A percentile compares a stretch with the other conserved stretches of the same genome.
Conservation (phyloP, 2,113 vertebrate genomes). For the Pungitius pungitius region DNA sequence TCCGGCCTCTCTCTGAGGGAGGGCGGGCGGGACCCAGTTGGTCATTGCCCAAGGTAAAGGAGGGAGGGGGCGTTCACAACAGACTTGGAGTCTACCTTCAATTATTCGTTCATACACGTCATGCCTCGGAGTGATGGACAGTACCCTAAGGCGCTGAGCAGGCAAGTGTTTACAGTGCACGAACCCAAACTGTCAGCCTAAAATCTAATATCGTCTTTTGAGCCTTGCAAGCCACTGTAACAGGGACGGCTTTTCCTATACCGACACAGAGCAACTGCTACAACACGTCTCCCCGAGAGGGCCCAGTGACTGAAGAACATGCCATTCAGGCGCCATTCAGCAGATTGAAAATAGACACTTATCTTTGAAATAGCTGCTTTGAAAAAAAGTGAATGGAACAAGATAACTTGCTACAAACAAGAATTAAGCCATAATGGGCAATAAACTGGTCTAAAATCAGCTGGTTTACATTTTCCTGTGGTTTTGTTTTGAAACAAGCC, state of each 20-base stretch:
- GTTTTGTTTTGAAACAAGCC: slow-evolving; percentile 24
- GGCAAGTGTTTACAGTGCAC: slow-evolving; percentile 43
- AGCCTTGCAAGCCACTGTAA: slow-evolving; percentile 11
- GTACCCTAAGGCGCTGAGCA: slow-evolving; percentile 22
- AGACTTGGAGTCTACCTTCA: slow-evolving; percentile 35
- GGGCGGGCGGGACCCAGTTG: slow-evolving; percentile 40
- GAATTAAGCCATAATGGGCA: slow-evolving; percentile 50
- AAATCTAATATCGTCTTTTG: slow-evolving; percentile 23
- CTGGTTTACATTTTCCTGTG: slow-evolving; percentile 8
- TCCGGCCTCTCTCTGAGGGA: slow-evolving; percentile 57
- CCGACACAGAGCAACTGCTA: slow-evolving; percentile 1
- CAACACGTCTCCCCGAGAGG: slow-evolving; percentile 32
- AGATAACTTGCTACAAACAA: slow-evolving; percentile 54
- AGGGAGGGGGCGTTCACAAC: slow-evolving; percentile 19
- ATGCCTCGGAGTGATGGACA: slow-evolving; percentile 35
- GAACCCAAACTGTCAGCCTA: slow-evolving; percentile 18
- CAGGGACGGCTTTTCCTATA: not conserved
- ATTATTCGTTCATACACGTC: slow-evolving; percentile 41
- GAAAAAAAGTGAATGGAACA: slow-evolving; percentile 61
- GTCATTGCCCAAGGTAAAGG: slow-evolving; percentile 51
- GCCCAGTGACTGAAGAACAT: slow-evolving; percentile 51
- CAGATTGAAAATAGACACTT: slow-evolving; percentile 47
- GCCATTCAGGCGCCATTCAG: slow-evolving; percentile 29
- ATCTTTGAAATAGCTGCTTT: slow-evolving; percentile 55
- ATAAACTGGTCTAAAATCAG: slow-evolving; percentile 8